phyloP scores from a whole-genome alignment of 2,888 invertebrate genomes.

The Stomorhina lunata region DNA sequence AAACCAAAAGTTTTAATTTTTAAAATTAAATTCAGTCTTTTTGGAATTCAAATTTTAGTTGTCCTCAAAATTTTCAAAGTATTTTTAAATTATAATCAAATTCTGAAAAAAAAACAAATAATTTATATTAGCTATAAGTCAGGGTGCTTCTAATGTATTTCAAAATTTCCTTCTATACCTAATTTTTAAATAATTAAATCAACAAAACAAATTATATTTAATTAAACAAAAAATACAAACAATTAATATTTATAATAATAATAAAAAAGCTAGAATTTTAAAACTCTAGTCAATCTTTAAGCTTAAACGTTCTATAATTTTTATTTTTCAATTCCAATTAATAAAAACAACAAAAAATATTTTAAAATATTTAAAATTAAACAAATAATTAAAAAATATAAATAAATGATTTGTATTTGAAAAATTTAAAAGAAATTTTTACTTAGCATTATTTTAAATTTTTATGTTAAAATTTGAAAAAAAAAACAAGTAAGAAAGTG shows the following conservation, averaged over 20 bases:
- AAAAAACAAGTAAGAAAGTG: too few species aligned
- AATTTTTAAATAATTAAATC: conserved; percentile 16
- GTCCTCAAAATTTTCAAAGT: conserved; percentile 12
- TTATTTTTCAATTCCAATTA: conserved; percentile 44
- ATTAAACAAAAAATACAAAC: conserved; percentile 32
- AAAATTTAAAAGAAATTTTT: neutral
- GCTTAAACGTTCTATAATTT: conserved; percentile 50
- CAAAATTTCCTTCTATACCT: conserved; percentile 54
- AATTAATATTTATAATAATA: conserved; percentile 35
- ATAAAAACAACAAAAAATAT: conserved; percentile 5
- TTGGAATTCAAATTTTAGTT: conserved; percentile 8
- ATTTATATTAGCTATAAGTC: conserved; percentile 63
- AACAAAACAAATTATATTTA: neutral
- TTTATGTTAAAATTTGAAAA: too few species aligned
- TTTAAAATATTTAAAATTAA: conserved; percentile 5
- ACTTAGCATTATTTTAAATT: neutral
- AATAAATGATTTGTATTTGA: conserved; percentile 38
- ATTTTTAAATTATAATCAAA: conserved; percentile 1
- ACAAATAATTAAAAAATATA: conserved; percentile 9
- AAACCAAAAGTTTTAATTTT: neutral
- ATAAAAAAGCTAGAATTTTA: conserved; percentile 62
- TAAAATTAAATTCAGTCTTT: neutral
- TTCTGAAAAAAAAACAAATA: neutral
- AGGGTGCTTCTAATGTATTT: conserved; percentile 64
- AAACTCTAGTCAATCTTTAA: conserved; percentile 66